Evolutionary conservation across 2,888 invertebrate species (phyloP).

Genomic region (Diarsia rubi): DNA sequence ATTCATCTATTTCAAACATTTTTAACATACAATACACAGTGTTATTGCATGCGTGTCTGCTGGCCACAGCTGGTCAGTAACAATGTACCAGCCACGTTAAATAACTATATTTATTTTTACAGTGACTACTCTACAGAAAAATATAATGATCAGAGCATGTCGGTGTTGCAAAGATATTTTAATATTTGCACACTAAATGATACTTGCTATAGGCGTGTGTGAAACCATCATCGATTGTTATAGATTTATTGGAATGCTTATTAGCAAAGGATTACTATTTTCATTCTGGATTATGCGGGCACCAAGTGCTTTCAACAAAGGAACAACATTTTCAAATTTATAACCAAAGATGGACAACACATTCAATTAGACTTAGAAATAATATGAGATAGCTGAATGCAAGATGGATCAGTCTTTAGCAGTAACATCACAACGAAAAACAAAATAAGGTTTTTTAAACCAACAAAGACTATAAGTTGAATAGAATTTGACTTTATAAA

Average conservation of each 20-base stretch:
- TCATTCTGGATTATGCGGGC: constrained; percentile 53
- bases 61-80: constrained; percentile 68
- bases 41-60: constrained; percentile 78
- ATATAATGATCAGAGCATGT: constrained; percentile 87
- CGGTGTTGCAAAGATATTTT: constrained; percentile 89
- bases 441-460: neutral
- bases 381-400: constrained; percentile 12
- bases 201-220: constrained; percentile 86
- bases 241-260: constrained; percentile 70
- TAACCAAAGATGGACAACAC: constrained; percentile 23
- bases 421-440: neutral
- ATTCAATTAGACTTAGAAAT: constrained; percentile 30
- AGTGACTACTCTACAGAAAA: constrained; percentile 89
- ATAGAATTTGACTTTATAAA: neutral
- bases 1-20: constrained; percentile 40
- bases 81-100: constrained; percentile 81
- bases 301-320: constrained; percentile 28
- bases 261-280: constrained; percentile 62
- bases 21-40: constrained; percentile 46
- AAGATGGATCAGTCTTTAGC: constrained; percentile 18
- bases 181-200: constrained; percentile 86
- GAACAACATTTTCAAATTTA: constrained; percentile 24
- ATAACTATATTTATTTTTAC: constrained; percentile 90
- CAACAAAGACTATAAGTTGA: neutral
- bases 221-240: constrained; percentile 75